Base-by-base conservation (phyloP, 2,888 invertebrate species). In the Silvanus unidentatus region DNA sequence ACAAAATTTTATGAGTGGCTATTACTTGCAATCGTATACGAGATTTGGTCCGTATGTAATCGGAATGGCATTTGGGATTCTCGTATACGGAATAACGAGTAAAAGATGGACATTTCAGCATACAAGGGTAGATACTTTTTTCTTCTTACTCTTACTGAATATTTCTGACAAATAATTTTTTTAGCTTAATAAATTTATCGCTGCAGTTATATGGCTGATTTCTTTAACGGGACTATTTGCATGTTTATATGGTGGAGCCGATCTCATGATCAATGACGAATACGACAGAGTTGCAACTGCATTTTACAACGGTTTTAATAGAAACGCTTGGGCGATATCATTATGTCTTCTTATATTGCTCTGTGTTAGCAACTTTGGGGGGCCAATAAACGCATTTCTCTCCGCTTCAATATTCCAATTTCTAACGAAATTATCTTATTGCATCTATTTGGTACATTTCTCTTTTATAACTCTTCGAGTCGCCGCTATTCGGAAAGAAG, bases 371-470 rank as follows among this genome's bases (percentile, higher is more conserved):
- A 36, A 16, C 11, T n/a, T 30, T 27, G 42, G 42, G 15, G 37
- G 37, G 36, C 22, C 43, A n/a, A 30, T 50, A 16, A 43, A 50
- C 29, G 28, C 22, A 70, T 73, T 77, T 49, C 62, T 77, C 0
- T 75, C 75, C 0, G 60, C 73, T 1, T 53, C 59, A 2, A 50
- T 76, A 35, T 77, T 77, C 72, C 73, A 75, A 59, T 63, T 76
- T n/a, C 68, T 76, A 1, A 71, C 75, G 1, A 70, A 76, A 3
- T 62, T 78, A 2, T 75, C 76, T 0, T 78, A 73, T 47, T 73
- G 74, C 1, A 71, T 77, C 60, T 78, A 75, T 50, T 58, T 78
- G 10, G 57, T 74, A 0, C 78, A 78, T 57, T 56, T 5, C 8
- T 22, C 6, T 12, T 32, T 32, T 32, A 32, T 32, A 12, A 32